phyloP scores from a whole-genome alignment of 2,113 vertebrate genomes.

The Psammodynastes pulverulentus region DNA sequence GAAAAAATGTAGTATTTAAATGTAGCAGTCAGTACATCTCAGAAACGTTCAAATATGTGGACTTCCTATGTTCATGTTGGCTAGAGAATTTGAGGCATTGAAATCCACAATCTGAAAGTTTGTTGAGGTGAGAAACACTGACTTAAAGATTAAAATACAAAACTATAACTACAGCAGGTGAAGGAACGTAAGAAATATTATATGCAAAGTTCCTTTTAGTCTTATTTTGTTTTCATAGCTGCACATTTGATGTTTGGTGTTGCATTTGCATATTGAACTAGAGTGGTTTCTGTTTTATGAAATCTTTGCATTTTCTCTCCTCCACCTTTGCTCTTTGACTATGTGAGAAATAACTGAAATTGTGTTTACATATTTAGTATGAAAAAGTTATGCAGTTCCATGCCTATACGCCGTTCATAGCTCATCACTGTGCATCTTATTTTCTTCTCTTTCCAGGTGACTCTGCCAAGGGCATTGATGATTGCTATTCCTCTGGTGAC shows the following conservation, averaged over 20 bases:
- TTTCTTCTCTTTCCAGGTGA: slow-evolving; percentile 70
- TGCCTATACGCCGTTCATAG: background rate
- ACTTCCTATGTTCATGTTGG: background rate
- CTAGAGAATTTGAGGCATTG: background rate
- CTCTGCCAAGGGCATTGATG: slow-evolving; percentile 80
- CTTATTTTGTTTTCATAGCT: background rate
- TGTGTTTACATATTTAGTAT: background rate
- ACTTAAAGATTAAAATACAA: background rate
- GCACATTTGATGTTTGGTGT: background rate
- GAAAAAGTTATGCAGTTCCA: background rate
- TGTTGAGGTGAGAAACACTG: background rate
- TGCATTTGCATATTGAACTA: background rate
- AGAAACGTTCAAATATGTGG: background rate
- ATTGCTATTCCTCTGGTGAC: slow-evolving; percentile 86
- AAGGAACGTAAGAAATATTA: background rate
- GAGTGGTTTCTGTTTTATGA: background rate
- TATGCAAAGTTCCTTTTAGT: background rate
- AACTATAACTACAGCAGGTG: background rate
- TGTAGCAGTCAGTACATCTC: background rate
- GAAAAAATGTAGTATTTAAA: background rate
- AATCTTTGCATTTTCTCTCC: background rate
- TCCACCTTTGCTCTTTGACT: background rate
- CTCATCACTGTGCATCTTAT: background rate
- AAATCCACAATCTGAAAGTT: background rate
- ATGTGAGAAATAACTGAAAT: background rate